phyloP scores from a whole-genome alignment of 2,113 vertebrate genomes.

The Nycticorax nycticorax region DNA sequence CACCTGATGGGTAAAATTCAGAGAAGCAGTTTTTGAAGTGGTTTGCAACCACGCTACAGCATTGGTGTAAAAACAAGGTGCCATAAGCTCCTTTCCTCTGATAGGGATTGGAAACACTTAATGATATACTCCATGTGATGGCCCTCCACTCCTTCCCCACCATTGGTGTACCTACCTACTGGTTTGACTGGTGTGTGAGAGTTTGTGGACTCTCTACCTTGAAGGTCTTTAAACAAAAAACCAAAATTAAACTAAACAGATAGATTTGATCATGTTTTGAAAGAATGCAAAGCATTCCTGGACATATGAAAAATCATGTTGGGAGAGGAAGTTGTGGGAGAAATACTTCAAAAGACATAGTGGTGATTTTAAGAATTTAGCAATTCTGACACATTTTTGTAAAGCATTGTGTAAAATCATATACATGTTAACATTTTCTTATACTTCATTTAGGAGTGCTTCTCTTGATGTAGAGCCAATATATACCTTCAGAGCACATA shows the following conservation, averaged over 20 bases:
- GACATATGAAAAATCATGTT: not conserved
- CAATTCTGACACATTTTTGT: not conserved
- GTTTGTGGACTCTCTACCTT: not conserved
- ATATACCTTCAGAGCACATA: slow-evolving; percentile 98
- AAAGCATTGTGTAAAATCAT: not conserved
- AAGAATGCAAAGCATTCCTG: not conserved
- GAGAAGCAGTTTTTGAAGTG: not conserved
- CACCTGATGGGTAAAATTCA: not conserved
- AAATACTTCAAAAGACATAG: not conserved
- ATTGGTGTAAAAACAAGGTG: not conserved
- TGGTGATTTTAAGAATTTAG: not conserved
- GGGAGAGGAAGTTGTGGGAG: not conserved
- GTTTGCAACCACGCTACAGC: not conserved
- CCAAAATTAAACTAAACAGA: not conserved
- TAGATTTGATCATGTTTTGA: not conserved
- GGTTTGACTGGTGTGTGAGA: not conserved
- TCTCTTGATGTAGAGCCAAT: slow-evolving; percentile 98
- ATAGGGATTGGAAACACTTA: not conserved
- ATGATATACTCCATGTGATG: not conserved
- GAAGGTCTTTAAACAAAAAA: not conserved
- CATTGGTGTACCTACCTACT: not conserved
- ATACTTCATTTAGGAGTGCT: slow-evolving; percentile 83
- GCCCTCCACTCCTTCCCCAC: not conserved
- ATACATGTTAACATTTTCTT: not conserved
- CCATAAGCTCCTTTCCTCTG: not conserved